Conservation (phyloP, 2,113 vertebrate genomes). For the Erythrolamprus reginae region DNA sequence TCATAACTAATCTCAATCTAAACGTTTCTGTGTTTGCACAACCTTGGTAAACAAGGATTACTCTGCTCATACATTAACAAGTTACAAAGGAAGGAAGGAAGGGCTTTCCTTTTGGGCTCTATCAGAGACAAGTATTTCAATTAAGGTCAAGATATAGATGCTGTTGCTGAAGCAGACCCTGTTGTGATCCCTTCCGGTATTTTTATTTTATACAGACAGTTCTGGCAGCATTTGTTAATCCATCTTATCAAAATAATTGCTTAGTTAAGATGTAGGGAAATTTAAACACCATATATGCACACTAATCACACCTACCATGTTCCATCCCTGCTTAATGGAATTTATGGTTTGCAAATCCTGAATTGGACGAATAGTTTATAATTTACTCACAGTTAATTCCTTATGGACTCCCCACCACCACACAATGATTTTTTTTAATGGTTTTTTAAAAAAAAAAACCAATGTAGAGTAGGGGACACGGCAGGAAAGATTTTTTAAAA, state of each 20-base stretch:
- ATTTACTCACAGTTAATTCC: not conserved
- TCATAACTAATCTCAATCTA: no score
- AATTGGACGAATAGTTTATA: not conserved
- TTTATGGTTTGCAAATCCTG: accelerated
- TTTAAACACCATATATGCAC: not conserved
- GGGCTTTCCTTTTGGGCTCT: not conserved
- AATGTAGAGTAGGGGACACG: not conserved
- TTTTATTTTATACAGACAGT: not conserved
- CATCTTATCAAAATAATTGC: not conserved
- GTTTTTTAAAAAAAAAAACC: no score
- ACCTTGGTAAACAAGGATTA: no score
- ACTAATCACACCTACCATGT: not conserved
- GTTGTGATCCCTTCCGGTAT: not conserved
- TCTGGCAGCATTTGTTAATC: not conserved
- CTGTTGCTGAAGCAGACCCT: not conserved
- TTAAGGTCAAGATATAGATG: not conserved
- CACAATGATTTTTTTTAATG: not conserved
- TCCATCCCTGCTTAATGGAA: not conserved
- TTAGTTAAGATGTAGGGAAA: not conserved
- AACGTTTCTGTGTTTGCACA: no score
- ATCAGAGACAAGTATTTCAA: not conserved
- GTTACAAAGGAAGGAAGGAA: not conserved
- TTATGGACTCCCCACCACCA: accelerated
- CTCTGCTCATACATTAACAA: no score
- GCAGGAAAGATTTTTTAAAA: not conserved